phyloP scores from a whole-genome alignment of 2,888 invertebrate genomes.

The Philaethria dido region DNA sequence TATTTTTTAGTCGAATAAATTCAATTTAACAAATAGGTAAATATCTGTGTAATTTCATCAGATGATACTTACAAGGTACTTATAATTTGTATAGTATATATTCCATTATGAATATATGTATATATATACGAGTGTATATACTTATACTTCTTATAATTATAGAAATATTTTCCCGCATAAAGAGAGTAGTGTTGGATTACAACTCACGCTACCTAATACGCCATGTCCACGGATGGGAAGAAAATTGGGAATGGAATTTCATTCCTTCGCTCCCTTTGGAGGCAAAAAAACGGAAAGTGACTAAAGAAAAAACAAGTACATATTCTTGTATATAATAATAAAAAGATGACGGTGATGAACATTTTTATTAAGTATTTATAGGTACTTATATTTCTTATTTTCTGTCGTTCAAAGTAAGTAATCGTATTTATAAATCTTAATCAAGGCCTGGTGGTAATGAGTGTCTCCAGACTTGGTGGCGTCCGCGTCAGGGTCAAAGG shows the following conservation, averaged over 20 bases:
- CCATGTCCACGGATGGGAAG: not conserved
- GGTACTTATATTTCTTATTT: too few species aligned
- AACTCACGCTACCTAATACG: not conserved
- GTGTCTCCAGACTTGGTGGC: constrained; percentile 60
- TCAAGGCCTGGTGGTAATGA: constrained; percentile 39
- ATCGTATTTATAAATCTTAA: constrained; percentile 13
- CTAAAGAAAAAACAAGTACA: not conserved
- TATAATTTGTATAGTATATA: too few species aligned
- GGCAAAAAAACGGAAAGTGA: not conserved
- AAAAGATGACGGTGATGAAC: not conserved
- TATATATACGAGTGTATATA: too few species aligned
- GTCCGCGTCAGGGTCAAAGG: constrained; percentile 66
- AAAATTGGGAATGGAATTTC: not conserved
- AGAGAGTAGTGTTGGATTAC: not conserved
- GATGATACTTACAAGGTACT: too few species aligned
- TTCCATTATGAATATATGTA: too few species aligned
- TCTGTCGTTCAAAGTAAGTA: not conserved
- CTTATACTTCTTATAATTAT: not conserved
- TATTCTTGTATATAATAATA: not conserved
- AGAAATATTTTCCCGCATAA: not conserved
- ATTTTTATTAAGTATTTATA: not conserved
- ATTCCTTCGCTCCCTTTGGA: not conserved
- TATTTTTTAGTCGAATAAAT: too few species aligned
- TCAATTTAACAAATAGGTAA: too few species aligned
- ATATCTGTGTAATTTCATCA: too few species aligned